phyloP scores from a whole-genome alignment of 2,888 invertebrate genomes.

The Lycaena phlaeas region DNA sequence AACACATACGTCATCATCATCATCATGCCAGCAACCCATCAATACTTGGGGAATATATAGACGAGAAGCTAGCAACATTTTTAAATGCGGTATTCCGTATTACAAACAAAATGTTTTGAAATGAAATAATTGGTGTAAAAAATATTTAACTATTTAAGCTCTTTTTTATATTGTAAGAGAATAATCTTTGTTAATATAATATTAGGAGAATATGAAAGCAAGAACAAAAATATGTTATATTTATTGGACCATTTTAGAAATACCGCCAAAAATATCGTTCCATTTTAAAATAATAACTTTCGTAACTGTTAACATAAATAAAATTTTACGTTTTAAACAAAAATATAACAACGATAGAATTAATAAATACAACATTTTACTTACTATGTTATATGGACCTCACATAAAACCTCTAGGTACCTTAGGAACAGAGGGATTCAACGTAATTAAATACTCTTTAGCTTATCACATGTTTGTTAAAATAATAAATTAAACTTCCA shows the following conservation, averaged over 20 bases:
- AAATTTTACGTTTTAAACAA: neutral
- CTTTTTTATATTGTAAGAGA: no score
- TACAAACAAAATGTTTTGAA: neutral
- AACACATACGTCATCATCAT: neutral
- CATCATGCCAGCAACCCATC: neutral
- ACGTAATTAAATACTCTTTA: neutral
- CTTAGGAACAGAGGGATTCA: conserved; percentile 7
- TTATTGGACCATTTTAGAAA: no score
- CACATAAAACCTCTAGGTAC: conserved; percentile 7
- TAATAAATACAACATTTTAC: conserved; percentile 1
- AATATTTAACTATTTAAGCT: no score
- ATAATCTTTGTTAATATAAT: no score
- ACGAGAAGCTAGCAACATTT: neutral
- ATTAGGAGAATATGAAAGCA: no score
- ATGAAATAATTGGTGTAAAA: no score
- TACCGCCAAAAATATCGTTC: no score
- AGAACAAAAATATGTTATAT: no score
- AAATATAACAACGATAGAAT: conserved; percentile 4
- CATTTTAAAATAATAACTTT: neutral
- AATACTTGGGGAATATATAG: neutral
- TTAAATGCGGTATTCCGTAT: neutral
- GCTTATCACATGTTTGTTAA: neutral
- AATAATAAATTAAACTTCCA: neutral
- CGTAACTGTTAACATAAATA: neutral
- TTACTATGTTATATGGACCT: conserved; percentile 6